These are phyloP conservation scores for Hypena proboscidalis DNA, from an alignment of 2,888 invertebrate species.

Conservation along the genomic window DNA sequence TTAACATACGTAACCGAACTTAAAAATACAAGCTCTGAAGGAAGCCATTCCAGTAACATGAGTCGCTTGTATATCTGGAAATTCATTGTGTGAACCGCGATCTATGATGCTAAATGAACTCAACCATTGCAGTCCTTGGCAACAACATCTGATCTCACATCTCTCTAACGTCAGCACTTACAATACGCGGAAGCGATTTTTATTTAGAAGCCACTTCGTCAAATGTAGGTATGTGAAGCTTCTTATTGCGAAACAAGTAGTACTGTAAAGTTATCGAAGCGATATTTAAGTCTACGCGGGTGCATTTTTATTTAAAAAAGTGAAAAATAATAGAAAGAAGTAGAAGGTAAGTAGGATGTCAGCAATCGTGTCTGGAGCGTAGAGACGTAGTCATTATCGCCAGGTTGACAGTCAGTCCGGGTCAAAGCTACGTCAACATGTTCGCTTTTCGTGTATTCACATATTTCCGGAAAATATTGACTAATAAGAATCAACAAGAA, in stretches of 20 bases:
- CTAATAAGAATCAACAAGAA: conserved; percentile 83
- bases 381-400: conserved; percentile 74
- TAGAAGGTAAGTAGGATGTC: conserved; percentile 77
- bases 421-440: conserved; percentile 72
- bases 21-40: conserved; percentile 76
- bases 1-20: conserved; percentile 66
- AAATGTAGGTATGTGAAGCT: conserved; percentile 73
- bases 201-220: conserved; percentile 75
- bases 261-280: conserved; percentile 75
- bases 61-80: conserved; percentile 67
- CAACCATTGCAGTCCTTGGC: conserved; percentile 65
- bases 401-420: conserved; percentile 69
- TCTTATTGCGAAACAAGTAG: conserved; percentile 70
- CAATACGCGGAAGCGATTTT: conserved; percentile 76
- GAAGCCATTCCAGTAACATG: conserved; percentile 81
- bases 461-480: conserved; percentile 76
- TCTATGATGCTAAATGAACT: conserved; percentile 75
- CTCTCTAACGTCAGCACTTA: conserved; percentile 73
- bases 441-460: conserved; percentile 81
- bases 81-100: conserved; percentile 71
- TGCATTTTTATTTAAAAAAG: conserved; percentile 82
- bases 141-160: conserved; percentile 53
- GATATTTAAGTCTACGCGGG: conserved; percentile 78
- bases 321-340: conserved; percentile 78
- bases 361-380: conserved; percentile 81